phyloP scores from a whole-genome alignment of 2,797 vertebrate species.

The Crypturellus tataupa region DNA sequence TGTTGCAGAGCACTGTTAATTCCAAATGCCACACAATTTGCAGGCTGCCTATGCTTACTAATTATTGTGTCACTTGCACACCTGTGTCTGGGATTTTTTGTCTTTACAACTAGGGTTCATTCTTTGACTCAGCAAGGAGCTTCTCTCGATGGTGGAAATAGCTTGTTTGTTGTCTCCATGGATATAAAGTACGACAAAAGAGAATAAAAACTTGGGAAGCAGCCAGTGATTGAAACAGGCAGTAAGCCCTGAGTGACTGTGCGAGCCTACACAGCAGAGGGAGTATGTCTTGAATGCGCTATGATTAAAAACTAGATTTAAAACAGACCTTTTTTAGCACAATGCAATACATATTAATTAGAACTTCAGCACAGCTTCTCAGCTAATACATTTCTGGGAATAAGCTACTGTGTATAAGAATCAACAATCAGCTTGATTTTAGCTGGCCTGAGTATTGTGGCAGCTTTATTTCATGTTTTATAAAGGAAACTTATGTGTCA shows the following conservation, averaged over 20 bases:
- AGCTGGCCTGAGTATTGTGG: constrained; percentile 1
- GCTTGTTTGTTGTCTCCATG: neutral
- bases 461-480: constrained; percentile 11
- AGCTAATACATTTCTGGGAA: constrained; percentile 13
- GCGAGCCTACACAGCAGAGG: constrained; percentile 18
- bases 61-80: constrained; percentile 41
- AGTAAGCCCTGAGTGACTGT: neutral
- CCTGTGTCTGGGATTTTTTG: constrained; percentile 28
- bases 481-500: neutral
- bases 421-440: neutral
- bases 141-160: neutral
- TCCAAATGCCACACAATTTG: neutral
- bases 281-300: neutral
- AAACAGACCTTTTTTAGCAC: neutral
- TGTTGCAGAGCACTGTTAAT: constrained; percentile 26
- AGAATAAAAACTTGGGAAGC: constrained; percentile 21
- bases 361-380: constrained; percentile 9
- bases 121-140: constrained; percentile 30
- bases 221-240: neutral
- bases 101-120: neutral
- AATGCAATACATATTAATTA: neutral
- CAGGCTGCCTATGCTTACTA: constrained; percentile 15
- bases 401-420: constrained; percentile 10
- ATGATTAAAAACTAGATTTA: neutral
- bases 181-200: constrained; percentile 11